Conservation (phyloP, 2,797 vertebrate species). For the Phaenicophaeus curvirostris region DNA sequence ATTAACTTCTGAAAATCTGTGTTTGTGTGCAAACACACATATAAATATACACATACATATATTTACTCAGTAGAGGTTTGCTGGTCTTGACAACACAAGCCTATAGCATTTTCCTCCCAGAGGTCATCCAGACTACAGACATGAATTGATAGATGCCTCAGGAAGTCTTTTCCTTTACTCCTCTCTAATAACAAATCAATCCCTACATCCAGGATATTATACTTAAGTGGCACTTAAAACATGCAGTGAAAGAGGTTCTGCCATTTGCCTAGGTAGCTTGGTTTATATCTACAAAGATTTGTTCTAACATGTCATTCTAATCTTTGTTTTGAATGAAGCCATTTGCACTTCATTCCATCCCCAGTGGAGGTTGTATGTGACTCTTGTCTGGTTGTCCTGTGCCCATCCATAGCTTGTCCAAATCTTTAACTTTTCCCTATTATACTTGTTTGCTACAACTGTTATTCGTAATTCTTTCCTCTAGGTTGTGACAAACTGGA, state of each 20-base stretch:
- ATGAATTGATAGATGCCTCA: background rate
- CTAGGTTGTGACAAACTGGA: background rate
- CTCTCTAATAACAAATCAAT: background rate
- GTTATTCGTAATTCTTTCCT: background rate
- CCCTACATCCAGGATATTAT: background rate
- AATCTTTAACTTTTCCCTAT: background rate
- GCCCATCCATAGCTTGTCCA: background rate
- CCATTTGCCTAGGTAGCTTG: background rate
- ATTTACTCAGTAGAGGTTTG: background rate
- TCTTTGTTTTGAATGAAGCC: background rate
- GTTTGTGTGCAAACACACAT: accelerated
- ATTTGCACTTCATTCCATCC: background rate
- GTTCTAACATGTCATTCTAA: background rate
- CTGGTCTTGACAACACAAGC: background rate
- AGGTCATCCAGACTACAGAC: background rate
- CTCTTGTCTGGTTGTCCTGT: background rate
- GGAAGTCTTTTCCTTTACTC: background rate
- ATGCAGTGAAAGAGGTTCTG: background rate
- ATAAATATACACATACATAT: accelerated
- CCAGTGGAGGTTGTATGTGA: background rate
- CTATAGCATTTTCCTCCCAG: background rate
- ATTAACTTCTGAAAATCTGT: background rate
- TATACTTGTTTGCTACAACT: background rate
- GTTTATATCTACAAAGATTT: background rate
- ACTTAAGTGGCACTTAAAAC: background rate